Percentiles rank a stretch among this genome's conserved stretches.
These are phyloP conservation scores for Drosophila rubida DNA, from an alignment of 2,888 invertebrate genomes.

Conservation along the genomic window DNA sequence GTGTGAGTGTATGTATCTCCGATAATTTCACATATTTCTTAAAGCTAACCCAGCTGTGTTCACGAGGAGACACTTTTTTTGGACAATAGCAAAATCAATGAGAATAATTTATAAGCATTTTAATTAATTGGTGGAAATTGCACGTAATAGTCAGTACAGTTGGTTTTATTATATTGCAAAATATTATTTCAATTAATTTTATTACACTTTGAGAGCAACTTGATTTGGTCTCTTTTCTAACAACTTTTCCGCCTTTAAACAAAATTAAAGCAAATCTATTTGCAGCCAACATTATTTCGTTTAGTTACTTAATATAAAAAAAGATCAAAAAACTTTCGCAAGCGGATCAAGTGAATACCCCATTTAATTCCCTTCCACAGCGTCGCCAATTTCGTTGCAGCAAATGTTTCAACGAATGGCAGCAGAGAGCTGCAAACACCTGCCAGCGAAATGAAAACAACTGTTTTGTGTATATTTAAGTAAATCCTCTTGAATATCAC, in stretches of 20 bases:
- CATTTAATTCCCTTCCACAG: not conserved
- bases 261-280: not conserved
- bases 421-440: constrained; percentile 33
- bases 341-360: not conserved
- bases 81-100: not conserved
- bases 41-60: not conserved
- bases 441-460: constrained; percentile 36
- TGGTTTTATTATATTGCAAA: too few species aligned
- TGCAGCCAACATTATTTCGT: not conserved
- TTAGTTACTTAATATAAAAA: not conserved
- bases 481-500: constrained; percentile 34
- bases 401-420: constrained; percentile 30
- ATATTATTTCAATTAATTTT: too few species aligned
- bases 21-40: not conserved
- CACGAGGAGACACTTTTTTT: too few species aligned
- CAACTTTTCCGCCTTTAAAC: not conserved
- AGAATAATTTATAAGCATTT: too few species aligned
- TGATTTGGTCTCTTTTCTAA: too few species aligned
- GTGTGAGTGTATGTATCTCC: not conserved
- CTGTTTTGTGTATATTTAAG: constrained; percentile 17
- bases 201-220: too few species aligned
- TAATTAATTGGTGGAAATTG: too few species aligned
- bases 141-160: too few species aligned
- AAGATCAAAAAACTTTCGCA: not conserved
- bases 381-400: constrained; percentile 21